Evolutionary conservation across 2,797 vertebrate genomes (phyloP), one percentile per base, ranked within the genome.

Genomic region (Brachymystax lenok): DNA sequence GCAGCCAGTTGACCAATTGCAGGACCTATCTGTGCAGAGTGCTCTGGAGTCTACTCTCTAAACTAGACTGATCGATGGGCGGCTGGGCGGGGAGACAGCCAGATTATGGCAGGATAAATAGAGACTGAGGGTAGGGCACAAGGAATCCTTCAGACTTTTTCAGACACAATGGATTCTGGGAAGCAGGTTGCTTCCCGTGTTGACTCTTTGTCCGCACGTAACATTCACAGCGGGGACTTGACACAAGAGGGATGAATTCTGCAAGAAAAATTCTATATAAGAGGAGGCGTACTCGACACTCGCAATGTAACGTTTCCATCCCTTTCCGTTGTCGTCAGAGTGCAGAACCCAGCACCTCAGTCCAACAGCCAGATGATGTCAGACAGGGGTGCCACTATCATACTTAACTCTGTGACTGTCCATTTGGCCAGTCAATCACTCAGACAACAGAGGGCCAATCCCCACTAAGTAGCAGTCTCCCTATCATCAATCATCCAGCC

Each of bases 381-480:
- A 46, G 40, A 46, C 40, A 46, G 40, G 10, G 40, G 83, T 85
- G 77, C 79, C 76, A 68, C 27, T n/a, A 67, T n/a, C 67, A 27
- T 14, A 50, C 59, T 79, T 77, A 7, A 50, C 77, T 73, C 74
- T 83, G 68, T 74, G 79, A 80, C 76, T 73, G 78, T 85, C 83
- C 84, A 89, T 88, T 84, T 86, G 86, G 80, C 80, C 82, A 69
- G 80, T 91, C 85, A 86, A 63, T 89, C 84, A 82, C 77, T 69
- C 71, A 78, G 33, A 21, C 68, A 12, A 40, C 69, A 51, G 35
- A 64, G 68, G n/a, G 68, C 35, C 19, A 70, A 35, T 19, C 24
- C 19, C 21, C 21, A 21, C 13, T 21, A 21, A 63, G 19, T 24
- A 63, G 19, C 61, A 21, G 19, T 24, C 21, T 12, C 63, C 63